Evolutionary conservation across 1,140 invertebrate species (phyloP), one percentile per base, ranked within the genome.

Genomic region (Aricia agestis): DNA sequence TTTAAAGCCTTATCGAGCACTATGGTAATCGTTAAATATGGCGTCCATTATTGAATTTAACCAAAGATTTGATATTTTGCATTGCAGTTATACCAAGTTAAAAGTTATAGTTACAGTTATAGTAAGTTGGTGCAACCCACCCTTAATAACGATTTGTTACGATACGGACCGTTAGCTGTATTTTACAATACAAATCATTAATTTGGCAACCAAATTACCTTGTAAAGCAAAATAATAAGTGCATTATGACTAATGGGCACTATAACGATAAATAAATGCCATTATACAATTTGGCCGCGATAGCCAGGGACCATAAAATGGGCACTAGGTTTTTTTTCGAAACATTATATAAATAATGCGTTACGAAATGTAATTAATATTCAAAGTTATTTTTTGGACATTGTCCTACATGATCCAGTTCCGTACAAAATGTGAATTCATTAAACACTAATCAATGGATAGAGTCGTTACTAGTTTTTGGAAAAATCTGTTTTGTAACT

Each of bases 251-350:
- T 52, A 52, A 52, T 52, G 45, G 10, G 13, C 13, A 13, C 0
- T 15, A 15, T 52, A 52, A 52, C 11, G 25, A 42, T 42, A 52
- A 13, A 52, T 15, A 52, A 52, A 52, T 52, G 45, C 1, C 45
- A 13, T 52, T 52, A 52, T 52, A 52, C 45, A 52, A 52, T 9
- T 11, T 52, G 45, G 13, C 45, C 45, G 10, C 45, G 45, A 52
- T 52, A 52, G 45, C 45, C 45, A 52, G 45, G 13, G 10, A 52
- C 45, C 45, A 52, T 13, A 4, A 52, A 52, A 52, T 15, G 9
- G 45, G 45, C 45, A 52, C 45, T 52, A 52, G 45, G 45, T 52
- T 52, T 52, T 52, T 52, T 52, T 52, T 52, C 45, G 45, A 52
- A 52, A 52, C 45, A 15, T 52, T 15, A 52, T 52, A 52, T 13